Conservation (phyloP, 2,888 invertebrate genomes). For the Agonum fuliginosum region DNA sequence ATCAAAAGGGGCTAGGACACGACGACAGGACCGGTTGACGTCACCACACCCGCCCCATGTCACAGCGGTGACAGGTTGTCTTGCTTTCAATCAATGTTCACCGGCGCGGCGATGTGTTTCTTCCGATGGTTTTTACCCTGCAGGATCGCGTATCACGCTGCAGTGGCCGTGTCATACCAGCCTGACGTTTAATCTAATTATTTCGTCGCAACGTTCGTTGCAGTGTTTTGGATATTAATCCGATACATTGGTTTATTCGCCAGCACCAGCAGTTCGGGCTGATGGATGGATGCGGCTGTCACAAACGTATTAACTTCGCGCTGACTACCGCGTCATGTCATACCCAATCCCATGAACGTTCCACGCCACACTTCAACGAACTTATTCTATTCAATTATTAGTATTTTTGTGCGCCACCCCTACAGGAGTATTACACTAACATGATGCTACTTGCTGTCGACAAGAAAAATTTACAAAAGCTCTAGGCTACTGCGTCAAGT, state of each 20-base stretch:
- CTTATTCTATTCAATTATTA: slow-evolving; percentile 46
- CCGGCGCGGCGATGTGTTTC: slow-evolving; percentile 16
- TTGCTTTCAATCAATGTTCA: slow-evolving; percentile 51
- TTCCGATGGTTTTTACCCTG: slow-evolving; percentile 25
- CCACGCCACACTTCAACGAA: slow-evolving; percentile 21
- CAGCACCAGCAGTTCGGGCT: background rate
- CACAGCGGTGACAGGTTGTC: slow-evolving; percentile 47
- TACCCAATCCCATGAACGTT: slow-evolving; percentile 17
- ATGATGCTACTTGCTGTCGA: background rate
- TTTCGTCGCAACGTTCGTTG: slow-evolving; percentile 50
- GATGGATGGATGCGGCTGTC: slow-evolving; percentile 50
- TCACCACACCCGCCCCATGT: slow-evolving; percentile 24
- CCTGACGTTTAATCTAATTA: slow-evolving; percentile 60
- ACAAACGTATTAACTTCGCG: slow-evolving; percentile 49
- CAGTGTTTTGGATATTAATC: slow-evolving; percentile 60
- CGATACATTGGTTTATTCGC: slow-evolving; percentile 58
- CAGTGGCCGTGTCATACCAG: slow-evolving; percentile 48
- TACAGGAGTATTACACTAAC: background rate
- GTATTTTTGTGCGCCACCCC: slow-evolving; percentile 19
- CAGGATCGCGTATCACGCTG: background rate
- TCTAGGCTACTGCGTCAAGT: no score
- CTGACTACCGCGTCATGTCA: slow-evolving; percentile 25
- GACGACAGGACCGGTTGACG: slow-evolving; percentile 38
- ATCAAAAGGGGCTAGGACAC: slow-evolving; percentile 34
- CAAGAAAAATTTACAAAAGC: no score